A percentile compares a stretch with the other conserved stretches of the same genome.
Evolutionary conservation across 2,888 invertebrate genomes (phyloP).

Genomic region (Lymantria monacha): DNA sequence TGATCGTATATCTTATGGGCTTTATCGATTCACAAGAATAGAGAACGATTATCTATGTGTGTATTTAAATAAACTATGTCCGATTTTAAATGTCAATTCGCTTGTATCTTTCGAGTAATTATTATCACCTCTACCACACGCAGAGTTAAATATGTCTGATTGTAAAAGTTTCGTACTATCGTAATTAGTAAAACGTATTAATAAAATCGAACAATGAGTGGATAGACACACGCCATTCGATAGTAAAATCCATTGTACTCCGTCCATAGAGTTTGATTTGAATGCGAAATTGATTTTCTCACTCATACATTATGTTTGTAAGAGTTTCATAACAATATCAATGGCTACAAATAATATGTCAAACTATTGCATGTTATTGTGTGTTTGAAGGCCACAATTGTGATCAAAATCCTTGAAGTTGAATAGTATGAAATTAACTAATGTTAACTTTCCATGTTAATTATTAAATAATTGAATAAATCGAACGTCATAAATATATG

Average conservation of each 20-base stretch:
- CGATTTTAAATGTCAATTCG: not conserved
- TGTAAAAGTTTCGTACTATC: slow-evolving; percentile 35
- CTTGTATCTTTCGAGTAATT: not conserved
- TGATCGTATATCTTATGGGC: slow-evolving; percentile 51
- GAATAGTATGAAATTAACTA: too few species aligned
- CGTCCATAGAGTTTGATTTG: slow-evolving; percentile 26
- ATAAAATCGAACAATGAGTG: slow-evolving; percentile 30
- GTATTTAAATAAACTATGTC: slow-evolving; percentile 41
- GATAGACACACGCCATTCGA: slow-evolving; percentile 22
- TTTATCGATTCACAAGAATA: slow-evolving; percentile 45
- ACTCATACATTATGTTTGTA: slow-evolving; percentile 21
- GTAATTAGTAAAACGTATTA: slow-evolving; percentile 42
- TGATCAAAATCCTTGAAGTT: not conserved
- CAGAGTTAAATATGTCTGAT: not conserved
- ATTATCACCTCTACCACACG: not conserved
- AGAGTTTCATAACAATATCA: slow-evolving; percentile 14
- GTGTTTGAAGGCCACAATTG: not conserved
- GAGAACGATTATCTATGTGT: slow-evolving; percentile 18
- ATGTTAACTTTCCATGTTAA: too few species aligned
- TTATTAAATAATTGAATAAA: too few species aligned
- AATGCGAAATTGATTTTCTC: slow-evolving; percentile 32
- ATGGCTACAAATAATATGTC: slow-evolving; percentile 5
- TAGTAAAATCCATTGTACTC: slow-evolving; percentile 21
- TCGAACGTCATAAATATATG: too few species aligned
- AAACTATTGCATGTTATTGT: slow-evolving; percentile 2